Evolutionary conservation across 2,797 vertebrate species (phyloP), one percentile per base, ranked within the genome.

Genomic region (Sibirionetta formosa): DNA sequence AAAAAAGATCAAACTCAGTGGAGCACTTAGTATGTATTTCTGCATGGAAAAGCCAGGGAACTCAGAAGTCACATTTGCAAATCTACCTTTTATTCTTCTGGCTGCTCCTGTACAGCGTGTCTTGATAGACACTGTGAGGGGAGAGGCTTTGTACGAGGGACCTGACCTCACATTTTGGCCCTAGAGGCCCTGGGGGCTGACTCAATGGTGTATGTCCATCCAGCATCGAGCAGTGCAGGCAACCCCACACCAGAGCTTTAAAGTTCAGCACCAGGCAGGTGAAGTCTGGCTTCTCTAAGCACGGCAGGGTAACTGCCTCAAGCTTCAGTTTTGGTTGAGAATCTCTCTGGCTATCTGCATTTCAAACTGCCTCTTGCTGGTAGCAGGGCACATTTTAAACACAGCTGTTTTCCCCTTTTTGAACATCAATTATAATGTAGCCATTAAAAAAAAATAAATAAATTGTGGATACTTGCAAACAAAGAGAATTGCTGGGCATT

Each of bases 171-270:
- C 1, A 1, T 44, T 22, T 57, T 60, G 53, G 53, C 42, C 29
- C 23, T 29, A 4, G 66, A 61, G 44, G 27, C 35, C 26, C 54
- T 0, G 0, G 44, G 6, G 14, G 9, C 48, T 0, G 40, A 14
- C 60, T 42, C 0, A 31, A 48, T n/a, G 11, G 2, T 0, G 0
- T 23, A 27, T 71, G 38, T 38, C 61, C 7, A 20, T 24, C 50
- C 65, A 26, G 23, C 0, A 0, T 65, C 0, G 10, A 23, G 75
- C 0, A 1, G 3, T 1, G 7, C 1, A 1, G 57, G 19, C 64
- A 80, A 26, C 17, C 65, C 40, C 82, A 73, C 72, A 56, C 36
- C 4, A 0, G 20, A 33, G 36, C 9, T 57, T 24, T 35, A 24
- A 18, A 29, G 14, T 44, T 17, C 22, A 63, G 38, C 2, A 0